Base-by-base conservation (phyloP, 1,140 invertebrate species). In the Pogonomyrmex barbatus region DNA sequence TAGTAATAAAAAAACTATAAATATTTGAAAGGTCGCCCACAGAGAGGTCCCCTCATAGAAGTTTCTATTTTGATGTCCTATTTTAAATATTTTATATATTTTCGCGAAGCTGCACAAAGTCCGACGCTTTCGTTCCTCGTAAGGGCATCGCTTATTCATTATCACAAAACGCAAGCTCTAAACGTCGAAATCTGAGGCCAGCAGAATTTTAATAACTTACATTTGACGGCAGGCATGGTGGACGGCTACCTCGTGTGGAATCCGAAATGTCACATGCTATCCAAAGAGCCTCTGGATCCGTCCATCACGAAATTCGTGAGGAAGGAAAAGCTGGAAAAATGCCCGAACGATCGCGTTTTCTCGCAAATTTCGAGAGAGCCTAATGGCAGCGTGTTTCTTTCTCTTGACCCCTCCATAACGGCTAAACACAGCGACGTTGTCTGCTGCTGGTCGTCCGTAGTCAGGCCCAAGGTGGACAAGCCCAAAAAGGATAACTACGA, bases 241-340 rank as follows among this genome's bases (percentile, higher is more conserved):
- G 91, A 95, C 50, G 96, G 96, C 30, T 97, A 96, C 91, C 93
- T 97, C 58, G 96, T 98, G 2, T 96, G 96, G 93, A 97, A 96
- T 90, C 94, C 96, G 2, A 96, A 95, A 79, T 98, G 97, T 89
- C 95, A 96, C 85, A 97, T 98, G 89, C 96, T 96, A 2, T 96
- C 97, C 62, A 94, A 97, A 60, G 95, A 97, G 92, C 97, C 97
- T 0, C 96, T 96, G 89, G 96, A 97, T 86, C 93, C 95, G 9
- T 96, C 97, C 30, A 96, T 97, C n/a, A 95, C 94, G 85, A 93
- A 95, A 42, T 96, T 96, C 84, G 96, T 97, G 24, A 95, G 95
- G 62, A 95, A 96, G 42, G 93, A 95, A 58, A 95, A 95, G 78
- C 96, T 96, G 60, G 95, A 96, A 42, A 77, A 94, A 0, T 98